Percentiles rank a stretch among this genome's conserved stretches.
Evolutionary conservation across 2,113 vertebrate genomes (phyloP).

Genomic region (Kobus ellipsiprymnus): DNA sequence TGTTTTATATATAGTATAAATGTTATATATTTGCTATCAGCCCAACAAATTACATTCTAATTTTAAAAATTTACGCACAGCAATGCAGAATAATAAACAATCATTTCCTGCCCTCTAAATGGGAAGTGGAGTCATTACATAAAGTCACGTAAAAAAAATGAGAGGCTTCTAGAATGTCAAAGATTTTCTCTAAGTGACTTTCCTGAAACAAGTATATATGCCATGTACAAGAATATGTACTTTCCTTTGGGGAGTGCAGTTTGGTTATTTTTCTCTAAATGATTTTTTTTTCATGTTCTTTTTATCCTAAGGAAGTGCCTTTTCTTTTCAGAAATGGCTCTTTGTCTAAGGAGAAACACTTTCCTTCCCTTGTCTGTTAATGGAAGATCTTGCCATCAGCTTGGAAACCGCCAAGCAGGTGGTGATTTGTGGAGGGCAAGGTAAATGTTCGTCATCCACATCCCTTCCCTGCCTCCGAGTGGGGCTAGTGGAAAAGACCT

Average conservation of each 20-base stretch:
- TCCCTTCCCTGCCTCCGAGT: background rate
- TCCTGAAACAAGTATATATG: background rate
- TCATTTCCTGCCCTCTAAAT: background rate
- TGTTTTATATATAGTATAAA: slow-evolving; percentile 6
- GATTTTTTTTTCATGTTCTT: background rate
- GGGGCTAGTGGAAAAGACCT: background rate
- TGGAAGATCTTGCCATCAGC: background rate
- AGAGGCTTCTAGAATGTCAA: background rate
- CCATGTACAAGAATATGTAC: background rate
- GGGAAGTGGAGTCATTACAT: background rate
- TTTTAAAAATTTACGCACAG: background rate
- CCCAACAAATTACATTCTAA: slow-evolving; percentile 13
- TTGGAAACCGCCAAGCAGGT: background rate
- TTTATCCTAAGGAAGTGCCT: background rate
- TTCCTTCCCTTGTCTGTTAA: background rate
- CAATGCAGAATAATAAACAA: background rate
- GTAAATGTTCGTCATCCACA: background rate
- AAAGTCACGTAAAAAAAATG: background rate
- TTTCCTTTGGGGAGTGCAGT: background rate
- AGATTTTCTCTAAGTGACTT: background rate
- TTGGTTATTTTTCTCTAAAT: background rate
- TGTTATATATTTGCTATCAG: background rate
- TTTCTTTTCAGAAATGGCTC: slow-evolving; percentile 26
- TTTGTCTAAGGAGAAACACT: background rate
- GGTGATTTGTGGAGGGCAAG: slow-evolving; percentile 23